phyloP scores from a whole-genome alignment of 1,140 invertebrate genomes.

The Lepidurus packardi region DNA sequence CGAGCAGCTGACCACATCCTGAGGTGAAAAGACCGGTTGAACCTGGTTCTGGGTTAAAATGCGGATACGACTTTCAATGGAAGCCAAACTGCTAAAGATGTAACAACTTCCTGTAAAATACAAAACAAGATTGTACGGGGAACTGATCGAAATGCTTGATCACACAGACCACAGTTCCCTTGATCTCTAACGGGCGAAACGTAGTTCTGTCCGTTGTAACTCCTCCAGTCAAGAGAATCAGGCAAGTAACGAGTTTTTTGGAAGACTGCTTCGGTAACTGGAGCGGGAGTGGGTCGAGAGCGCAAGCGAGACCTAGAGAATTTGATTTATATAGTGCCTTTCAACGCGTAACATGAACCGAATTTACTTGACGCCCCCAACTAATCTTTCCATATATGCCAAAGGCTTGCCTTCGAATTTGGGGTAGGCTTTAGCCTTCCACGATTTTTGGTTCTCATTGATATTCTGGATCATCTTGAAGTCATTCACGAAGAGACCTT shows the following conservation, averaged over 20 bases:
- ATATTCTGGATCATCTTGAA: constrained; percentile 44
- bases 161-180: constrained; percentile 45
- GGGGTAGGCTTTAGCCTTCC: constrained; percentile 47
- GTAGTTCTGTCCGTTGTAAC: constrained; percentile 49
- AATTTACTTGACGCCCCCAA: constrained; percentile 44
- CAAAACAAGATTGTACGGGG: not conserved
- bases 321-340: not conserved
- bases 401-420: constrained; percentile 43
- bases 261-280: constrained; percentile 30
- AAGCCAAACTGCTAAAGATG: constrained; percentile 50
- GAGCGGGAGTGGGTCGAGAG: constrained; percentile 33
- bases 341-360: not conserved
- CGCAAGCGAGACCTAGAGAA: constrained; percentile 3
- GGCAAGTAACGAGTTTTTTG: constrained; percentile 45
- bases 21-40: constrained; percentile 46
- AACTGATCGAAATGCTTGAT: not conserved
- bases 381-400: constrained; percentile 43
- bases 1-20: constrained; percentile 52
- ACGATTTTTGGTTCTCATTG: constrained; percentile 46
- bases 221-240: constrained; percentile 51
- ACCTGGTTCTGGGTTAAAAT: constrained; percentile 48
- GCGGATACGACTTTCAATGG: constrained; percentile 47
- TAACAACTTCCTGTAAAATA: constrained; percentile 47
- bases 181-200: constrained; percentile 49
- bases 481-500: constrained; percentile 34